Base-by-base conservation (phyloP, 1,140 invertebrate species). In the Euwallacea similis region DNA sequence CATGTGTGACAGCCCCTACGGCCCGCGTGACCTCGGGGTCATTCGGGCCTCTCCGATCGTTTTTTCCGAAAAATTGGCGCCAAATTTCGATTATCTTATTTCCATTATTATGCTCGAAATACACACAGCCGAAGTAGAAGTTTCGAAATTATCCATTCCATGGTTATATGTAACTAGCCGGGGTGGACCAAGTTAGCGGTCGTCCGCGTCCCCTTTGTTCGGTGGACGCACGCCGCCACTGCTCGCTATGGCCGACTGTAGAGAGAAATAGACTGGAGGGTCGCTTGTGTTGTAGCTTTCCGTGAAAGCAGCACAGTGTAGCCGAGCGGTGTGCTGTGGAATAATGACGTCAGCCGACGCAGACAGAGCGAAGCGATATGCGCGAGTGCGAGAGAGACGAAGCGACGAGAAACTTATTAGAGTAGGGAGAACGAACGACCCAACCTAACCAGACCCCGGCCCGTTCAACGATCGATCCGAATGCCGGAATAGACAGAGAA, bases 101-200 rank as follows among this genome's bases (percentile, higher is more conserved):
- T 82, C 79, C 79, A 81, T 82, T 82, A 81, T 82, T 82, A 81
- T 79, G 80, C 78, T 80, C 77, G 79, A 82, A 81, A 81, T 80
- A 81, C 80, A 81, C 42, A 56, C 11, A 56, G 59, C 16, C 16
- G 80, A 79, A 33, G 80, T 82, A 79, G 80, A 82, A 81, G 80
- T 82, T 82, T 82, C 80, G 80, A 82, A 82, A 82, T 82, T 82
- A 82, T 82, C 80, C 80, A 81, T 81, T 82, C 80, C 79, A 82
- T 79, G 79, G 80, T 80, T 81, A 81, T 81, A 80, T 81, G 80
- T 82, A 82, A 82, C 80, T 82, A 82, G 80, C 76, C 21, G 72
- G 64, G 60, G 75, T 74, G 56, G 77, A 59, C 75, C 79, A 75
- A 13, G 43, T 59, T 71, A 76, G 56, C 69, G 62, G 56, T 77